These are phyloP conservation scores for Trichoplax adhaerens DNA, from an alignment of 37 sponge, comb jelly and placozoan species.

Conservation along the genomic window DNA sequence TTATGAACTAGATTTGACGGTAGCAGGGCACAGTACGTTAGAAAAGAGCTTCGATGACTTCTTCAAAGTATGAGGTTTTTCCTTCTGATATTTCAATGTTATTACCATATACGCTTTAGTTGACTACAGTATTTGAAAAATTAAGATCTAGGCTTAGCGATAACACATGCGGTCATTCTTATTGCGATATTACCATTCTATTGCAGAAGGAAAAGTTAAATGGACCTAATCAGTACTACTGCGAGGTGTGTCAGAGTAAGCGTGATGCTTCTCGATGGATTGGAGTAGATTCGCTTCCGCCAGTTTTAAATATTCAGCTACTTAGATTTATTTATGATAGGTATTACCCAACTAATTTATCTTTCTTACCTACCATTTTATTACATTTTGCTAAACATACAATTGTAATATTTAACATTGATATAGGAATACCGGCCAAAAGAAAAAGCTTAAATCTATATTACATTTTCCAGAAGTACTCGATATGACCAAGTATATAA, in stretches of 20 bases:
- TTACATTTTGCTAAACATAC: too few species aligned
- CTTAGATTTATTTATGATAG: constrained; percentile 34
- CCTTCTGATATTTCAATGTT: too few species aligned
- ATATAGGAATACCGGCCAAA: constrained; percentile 4
- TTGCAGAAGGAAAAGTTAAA: constrained; percentile 23
- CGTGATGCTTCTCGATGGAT: constrained; percentile 22
- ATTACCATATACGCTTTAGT: too few species aligned
- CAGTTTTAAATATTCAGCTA: constrained; percentile 21
- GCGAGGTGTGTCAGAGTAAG: constrained; percentile 15
- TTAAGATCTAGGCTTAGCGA: too few species aligned
- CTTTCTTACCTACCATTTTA: too few species aligned
- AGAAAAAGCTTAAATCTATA: constrained; percentile 6
- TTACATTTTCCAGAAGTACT: constrained; percentile 13
- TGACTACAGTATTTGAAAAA: too few species aligned
- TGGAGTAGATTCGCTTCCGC: constrained; percentile 14
- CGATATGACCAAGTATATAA: constrained; percentile 2
- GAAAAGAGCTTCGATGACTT: constrained; percentile 18
- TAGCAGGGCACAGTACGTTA: constrained; percentile 9
- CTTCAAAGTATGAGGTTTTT: constrained; percentile 14
- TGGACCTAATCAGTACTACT: constrained; percentile 32
- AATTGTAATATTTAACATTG: background rate
- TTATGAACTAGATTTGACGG: constrained; percentile 21
- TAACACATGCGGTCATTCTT: too few species aligned
- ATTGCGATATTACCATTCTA: too few species aligned
- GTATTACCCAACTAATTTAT: background rate